phyloP scores from a whole-genome alignment of 2,888 invertebrate species.

The Acheta domesticus region DNA sequence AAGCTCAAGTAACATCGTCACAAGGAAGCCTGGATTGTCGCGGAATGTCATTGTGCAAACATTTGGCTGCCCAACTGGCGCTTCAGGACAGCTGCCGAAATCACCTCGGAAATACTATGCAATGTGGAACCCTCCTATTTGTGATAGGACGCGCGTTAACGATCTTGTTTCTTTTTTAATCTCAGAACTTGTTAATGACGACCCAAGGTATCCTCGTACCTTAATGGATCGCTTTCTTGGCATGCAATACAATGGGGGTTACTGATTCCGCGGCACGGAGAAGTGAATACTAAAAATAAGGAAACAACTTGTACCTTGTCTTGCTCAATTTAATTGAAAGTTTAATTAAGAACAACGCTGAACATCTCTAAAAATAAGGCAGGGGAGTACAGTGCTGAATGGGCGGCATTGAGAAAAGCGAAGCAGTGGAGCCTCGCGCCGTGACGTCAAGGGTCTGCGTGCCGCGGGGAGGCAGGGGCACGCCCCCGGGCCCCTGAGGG shows the following conservation, averaged over 20 bases:
- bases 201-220: neutral
- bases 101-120: no score
- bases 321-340: neutral
- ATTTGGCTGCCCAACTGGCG: no score
- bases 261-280: neutral
- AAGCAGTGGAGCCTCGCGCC: neutral
- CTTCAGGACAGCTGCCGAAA: no score
- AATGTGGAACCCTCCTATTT: no score
- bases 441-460: neutral
- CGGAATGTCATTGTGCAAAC: no score
- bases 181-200: no score
- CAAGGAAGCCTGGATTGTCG: no score
- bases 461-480: neutral
- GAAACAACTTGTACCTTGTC: slow-evolving; percentile 5
- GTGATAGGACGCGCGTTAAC: no score
- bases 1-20: no score
- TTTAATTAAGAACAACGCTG: slow-evolving; percentile 18
- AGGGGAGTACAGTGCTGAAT: neutral
- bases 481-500: neutral
- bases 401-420: slow-evolving; percentile 8
- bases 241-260: neutral
- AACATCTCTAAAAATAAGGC: slow-evolving; percentile 2
- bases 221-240: neutral
- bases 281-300: slow-evolving; percentile 1
- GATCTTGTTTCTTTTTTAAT: no score